Conservation (phyloP, 2,797 vertebrate genomes). For the Melanotaenia pygmaea region DNA sequence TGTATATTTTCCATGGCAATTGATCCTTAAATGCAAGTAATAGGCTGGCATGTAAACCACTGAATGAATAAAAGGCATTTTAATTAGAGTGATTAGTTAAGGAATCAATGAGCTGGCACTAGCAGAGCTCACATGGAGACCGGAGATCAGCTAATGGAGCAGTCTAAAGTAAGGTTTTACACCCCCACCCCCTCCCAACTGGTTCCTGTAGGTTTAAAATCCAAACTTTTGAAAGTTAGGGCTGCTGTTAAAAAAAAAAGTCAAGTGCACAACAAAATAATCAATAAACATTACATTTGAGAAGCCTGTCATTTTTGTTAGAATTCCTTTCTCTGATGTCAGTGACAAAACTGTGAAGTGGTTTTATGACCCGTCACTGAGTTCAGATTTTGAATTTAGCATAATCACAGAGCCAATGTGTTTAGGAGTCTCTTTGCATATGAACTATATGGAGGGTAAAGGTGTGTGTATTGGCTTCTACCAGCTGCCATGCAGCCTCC, state of each 20-base stretch:
- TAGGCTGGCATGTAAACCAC: conserved; percentile 68
- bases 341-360: conserved; percentile 26
- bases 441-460: conserved; percentile 70
- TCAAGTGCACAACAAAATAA: conserved; percentile 25
- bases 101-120: conserved; percentile 79
- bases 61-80: conserved; percentile 79
- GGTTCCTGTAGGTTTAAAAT: conserved; percentile 37
- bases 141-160: conserved; percentile 71
- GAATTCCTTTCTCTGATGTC: neutral
- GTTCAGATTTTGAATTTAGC: conserved; percentile 34
- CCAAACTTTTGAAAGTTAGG: conserved; percentile 30
- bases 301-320: neutral
- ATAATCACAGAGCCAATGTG: conserved; percentile 51
- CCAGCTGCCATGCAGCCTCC: conserved; percentile 73
- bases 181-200: conserved; percentile 36
- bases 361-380: conserved; percentile 36
- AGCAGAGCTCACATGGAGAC: conserved; percentile 63
- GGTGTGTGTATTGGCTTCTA: conserved; percentile 65
- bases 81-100: conserved; percentile 80
- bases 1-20: conserved; percentile 54
- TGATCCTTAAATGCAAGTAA: conserved; percentile 64
- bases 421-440: conserved; percentile 74
- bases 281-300: conserved; percentile 11
- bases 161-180: conserved; percentile 60
- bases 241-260: conserved; percentile 26